These are phyloP conservation scores for Cydia amplana DNA, from an alignment of 1,140 invertebrate species.

Conservation along the genomic window DNA sequence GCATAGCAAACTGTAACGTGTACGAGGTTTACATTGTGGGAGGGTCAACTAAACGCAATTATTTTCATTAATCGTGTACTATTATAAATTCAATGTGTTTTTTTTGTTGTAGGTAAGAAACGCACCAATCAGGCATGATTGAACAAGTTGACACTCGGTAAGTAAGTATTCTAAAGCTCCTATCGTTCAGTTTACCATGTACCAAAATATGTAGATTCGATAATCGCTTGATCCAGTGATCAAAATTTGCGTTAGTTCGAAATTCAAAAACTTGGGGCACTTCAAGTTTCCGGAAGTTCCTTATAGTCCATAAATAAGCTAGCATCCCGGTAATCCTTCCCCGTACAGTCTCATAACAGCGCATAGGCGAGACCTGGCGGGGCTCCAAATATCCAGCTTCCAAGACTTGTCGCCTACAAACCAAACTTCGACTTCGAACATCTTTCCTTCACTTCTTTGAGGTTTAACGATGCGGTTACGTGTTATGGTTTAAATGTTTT, in stretches of 20 bases:
- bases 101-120: background rate
- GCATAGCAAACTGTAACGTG: too few species aligned
- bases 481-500: constrained; percentile 5
- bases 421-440: constrained; percentile 21
- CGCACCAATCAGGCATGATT: too few species aligned
- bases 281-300: constrained; percentile 15
- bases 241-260: background rate
- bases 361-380: constrained; percentile 20
- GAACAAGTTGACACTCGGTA: too few species aligned
- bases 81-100: too few species aligned
- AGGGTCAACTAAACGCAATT: too few species aligned
- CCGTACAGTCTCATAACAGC: constrained; percentile 27
- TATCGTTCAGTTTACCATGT: too few species aligned
- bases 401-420: constrained; percentile 26
- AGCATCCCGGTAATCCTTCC: constrained; percentile 12
- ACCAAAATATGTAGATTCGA: too few species aligned
- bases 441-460: constrained; percentile 8
- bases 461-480: constrained; percentile 15
- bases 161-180: too few species aligned
- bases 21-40: too few species aligned
- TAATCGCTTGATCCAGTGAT: background rate
- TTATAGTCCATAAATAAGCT: constrained; percentile 29
- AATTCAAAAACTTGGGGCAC: background rate
- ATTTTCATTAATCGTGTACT: too few species aligned
- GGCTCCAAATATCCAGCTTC: constrained; percentile 7